Evolutionary conservation across 2,888 invertebrate species (phyloP), one percentile per base, ranked within the genome.

Genomic region (Trissoscelio sp.): DNA sequence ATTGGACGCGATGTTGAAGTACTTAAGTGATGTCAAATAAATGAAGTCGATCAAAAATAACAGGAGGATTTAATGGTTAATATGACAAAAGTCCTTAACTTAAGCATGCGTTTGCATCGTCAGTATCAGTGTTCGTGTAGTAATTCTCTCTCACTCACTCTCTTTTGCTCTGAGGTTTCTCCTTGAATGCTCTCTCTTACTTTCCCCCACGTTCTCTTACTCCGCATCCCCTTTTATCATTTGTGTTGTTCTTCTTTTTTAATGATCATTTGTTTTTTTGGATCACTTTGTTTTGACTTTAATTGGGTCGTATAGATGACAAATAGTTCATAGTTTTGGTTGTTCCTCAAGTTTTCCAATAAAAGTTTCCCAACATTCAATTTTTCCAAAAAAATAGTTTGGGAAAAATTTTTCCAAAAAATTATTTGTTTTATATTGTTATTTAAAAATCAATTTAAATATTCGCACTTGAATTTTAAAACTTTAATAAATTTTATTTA

Each of bases 51-150:
- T n/a, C 22, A 60, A 79, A 70, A 73, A 66, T 48, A 18, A 42
- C 48, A 77, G 66, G 53, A 77, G 53, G 64, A 79, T 73, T 72
- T 78, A 70, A 77, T 82, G 72, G 75, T 82, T 79, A 72, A 72
- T 77, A 70, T 73, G 58, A 66, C 46, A 77, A 72, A 79, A 79
- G 67, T 73, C 82, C 82, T 82, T 77, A 82, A 77, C 77, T 82
- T 62, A 60, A 82, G 79, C 79, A 79, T 82, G 82, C 73, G 77
- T 77, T 79, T 82, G 82, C 82, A 82, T 82, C 79, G 82, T 82
- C 82, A 82, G 73, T 82, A 82, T 82, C 77, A 82, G 77, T 82
- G 82, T 82, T 82, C 79, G 79, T 78, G 79, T 79, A 79, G 82
- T 82, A 75, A 70, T 78, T 78, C 70, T 79, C 69, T 82, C 70